phyloP scores from a whole-genome alignment of 2,888 invertebrate genomes.

The Loripinus fragilis region DNA sequence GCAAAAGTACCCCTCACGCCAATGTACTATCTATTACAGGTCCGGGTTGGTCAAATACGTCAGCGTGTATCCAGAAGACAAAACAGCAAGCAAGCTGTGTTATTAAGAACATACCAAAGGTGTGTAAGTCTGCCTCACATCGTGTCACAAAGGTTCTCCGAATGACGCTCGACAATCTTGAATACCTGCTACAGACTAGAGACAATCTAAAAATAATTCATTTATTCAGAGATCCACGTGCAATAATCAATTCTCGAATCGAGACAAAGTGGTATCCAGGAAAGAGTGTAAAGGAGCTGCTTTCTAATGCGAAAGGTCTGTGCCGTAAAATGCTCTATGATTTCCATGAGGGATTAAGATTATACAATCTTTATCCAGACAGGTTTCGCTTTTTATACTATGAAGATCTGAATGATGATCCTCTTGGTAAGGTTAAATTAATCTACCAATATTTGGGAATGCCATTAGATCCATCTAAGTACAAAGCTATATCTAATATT shows the following conservation, averaged over 20 bases:
- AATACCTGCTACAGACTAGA: constrained; percentile 4
- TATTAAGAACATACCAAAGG: neutral
- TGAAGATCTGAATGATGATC: constrained; percentile 35
- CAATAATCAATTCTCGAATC: constrained; percentile 37
- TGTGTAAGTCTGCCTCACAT: constrained; percentile 20
- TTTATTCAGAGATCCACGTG: constrained; percentile 32
- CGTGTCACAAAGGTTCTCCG: constrained; percentile 31
- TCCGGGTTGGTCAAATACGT: neutral
- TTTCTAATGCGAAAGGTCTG: constrained; percentile 20
- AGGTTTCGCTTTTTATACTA: constrained; percentile 37
- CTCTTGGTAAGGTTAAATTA: constrained; percentile 36
- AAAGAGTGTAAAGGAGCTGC: neutral
- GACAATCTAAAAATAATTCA: constrained; percentile 32
- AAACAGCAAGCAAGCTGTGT: neutral
- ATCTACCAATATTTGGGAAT: constrained; percentile 42
- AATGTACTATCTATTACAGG: too few species aligned
- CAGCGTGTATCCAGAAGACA: neutral
- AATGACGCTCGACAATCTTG: constrained; percentile 24
- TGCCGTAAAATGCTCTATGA: constrained; percentile 34
- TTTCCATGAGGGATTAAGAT: constrained; percentile 23
- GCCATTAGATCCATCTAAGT: constrained; percentile 28
- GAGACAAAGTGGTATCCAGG: constrained; percentile 27
- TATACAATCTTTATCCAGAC: constrained; percentile 25
- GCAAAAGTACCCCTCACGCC: too few species aligned
- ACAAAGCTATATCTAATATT: constrained; percentile 5